Conservation (phyloP, 1,140 invertebrate species). For the Caenorhabditis briggsae region DNA sequence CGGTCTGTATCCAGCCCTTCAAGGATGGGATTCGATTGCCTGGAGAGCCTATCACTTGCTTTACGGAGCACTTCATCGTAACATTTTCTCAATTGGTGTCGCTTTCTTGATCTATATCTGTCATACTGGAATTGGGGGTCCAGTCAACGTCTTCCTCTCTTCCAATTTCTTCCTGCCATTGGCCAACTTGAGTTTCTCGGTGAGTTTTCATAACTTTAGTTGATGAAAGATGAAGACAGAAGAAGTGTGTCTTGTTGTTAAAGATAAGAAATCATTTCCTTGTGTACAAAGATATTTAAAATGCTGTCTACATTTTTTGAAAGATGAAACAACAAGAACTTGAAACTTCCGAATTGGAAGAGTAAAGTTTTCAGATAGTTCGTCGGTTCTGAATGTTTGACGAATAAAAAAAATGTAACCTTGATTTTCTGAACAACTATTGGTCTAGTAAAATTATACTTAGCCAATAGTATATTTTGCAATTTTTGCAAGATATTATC, state of each 20-base stretch:
- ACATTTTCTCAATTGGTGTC: slow-evolving; percentile 73
- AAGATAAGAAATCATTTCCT: neutral
- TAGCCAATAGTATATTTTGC: too few species aligned
- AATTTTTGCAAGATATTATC: too few species aligned
- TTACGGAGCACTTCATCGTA: slow-evolving; percentile 72
- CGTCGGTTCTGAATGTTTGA: too few species aligned
- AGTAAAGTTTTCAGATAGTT: too few species aligned
- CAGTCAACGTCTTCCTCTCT: slow-evolving; percentile 69
- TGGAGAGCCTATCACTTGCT: slow-evolving; percentile 76
- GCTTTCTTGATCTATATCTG: slow-evolving; percentile 77
- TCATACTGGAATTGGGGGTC: slow-evolving; percentile 76
- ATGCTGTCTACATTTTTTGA: too few species aligned
- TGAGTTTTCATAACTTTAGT: slow-evolving; percentile 41
- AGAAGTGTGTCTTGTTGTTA: neutral
- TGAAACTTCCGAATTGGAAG: too few species aligned
- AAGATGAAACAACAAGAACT: too few species aligned
- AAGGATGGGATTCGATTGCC: slow-evolving; percentile 70
- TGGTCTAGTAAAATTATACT: too few species aligned
- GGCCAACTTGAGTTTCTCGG: slow-evolving; percentile 74
- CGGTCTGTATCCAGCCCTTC: slow-evolving; percentile 76
- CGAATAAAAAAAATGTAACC: too few species aligned
- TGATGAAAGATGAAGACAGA: neutral
- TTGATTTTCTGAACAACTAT: too few species aligned
- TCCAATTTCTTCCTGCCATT: slow-evolving; percentile 69
- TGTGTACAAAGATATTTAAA: neutral